Base-by-base conservation (phyloP, 2,888 invertebrate genomes). In the Marronus borbonicus region DNA sequence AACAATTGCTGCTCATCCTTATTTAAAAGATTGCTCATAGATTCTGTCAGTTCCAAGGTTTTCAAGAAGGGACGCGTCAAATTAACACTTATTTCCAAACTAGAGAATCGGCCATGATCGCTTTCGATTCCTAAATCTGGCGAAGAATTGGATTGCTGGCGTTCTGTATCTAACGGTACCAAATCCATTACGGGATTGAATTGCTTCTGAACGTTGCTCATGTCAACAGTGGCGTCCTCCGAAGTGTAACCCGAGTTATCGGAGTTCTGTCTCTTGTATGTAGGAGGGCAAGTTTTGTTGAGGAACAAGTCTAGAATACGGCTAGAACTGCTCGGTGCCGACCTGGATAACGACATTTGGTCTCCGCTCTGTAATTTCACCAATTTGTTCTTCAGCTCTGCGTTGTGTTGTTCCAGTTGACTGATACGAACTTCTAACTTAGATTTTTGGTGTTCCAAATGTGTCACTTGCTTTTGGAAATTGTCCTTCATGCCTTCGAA, bases 81-180 rank as follows among this genome's bases (percentile, higher is more conserved):
- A 72, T 72, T 89, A 52, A 90, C 90, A 81, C 90, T 90, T 80
- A 91, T 91, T 89, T 94, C 91, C 83, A 93, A 85, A 86, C 93
- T 91, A 80, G 93, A 91, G 75, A 93, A 89, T 80, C 93, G 89
- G 83, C 90, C 92, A 55, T 91, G 92, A 86, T 96, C 96, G 84
- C 96, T 96, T 86, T 96, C 96, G 81, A 97, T 96, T n/a, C 96
- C 96, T 84, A 96, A 91, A 88, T 97, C 97, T 0, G 97, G 96
- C 0, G 96, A 96, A 0, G 94, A 90, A 82, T 90, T 92, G 12
- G 89, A 89, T 8, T 89, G 86, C 4, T 84, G 82, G 20, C 89
- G 81, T 50, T 88, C 88, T 7, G 83, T 79, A 36, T 88, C 88
- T 0, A 81, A 77, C 17, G 81, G 80, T 10, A 60, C 80, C 4